Percentiles rank a stretch among this genome's conserved stretches.
phyloP scores from a whole-genome alignment of 1,140 invertebrate genomes.

The Drosophila bifasciata region DNA sequence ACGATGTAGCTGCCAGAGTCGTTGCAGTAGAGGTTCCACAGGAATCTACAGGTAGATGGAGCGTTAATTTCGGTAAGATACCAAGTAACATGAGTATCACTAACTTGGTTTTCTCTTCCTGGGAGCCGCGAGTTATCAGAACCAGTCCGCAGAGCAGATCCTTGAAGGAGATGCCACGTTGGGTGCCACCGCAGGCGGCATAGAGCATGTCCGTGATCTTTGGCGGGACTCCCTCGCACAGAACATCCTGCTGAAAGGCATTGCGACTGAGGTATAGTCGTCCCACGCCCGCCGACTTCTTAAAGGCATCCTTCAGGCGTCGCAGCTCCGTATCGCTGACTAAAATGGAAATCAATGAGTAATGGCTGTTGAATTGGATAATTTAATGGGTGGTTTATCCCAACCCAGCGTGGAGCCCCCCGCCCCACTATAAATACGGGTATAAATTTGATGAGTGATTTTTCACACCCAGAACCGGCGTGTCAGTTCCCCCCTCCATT shows the following conservation, averaged over 20 bases:
- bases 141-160: constrained; percentile 93
- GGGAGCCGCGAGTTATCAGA: constrained; percentile 91
- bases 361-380: background rate
- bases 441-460: constrained; percentile 7
- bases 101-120: constrained; percentile 95
- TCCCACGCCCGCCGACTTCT: constrained; percentile 89
- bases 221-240: constrained; percentile 92
- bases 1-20: constrained; percentile 90
- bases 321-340: constrained; percentile 92
- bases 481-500: background rate
- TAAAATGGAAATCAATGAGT: constrained; percentile 71
- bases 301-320: constrained; percentile 93
- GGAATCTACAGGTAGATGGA: constrained; percentile 85
- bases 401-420: constrained; percentile 11
- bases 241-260: constrained; percentile 91
- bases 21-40: constrained; percentile 94
- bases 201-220: constrained; percentile 92
- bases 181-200: constrained; percentile 91
- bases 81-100: constrained; percentile 83
- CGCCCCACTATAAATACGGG: constrained; percentile 10
- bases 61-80: background rate
- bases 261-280: constrained; percentile 89
- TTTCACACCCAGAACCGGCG: constrained; percentile 8
- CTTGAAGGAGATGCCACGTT: constrained; percentile 92
- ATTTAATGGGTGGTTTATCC: constrained; percentile 23